Evolutionary conservation across 2,797 vertebrate species (phyloP), one percentile per base, ranked within the genome.

Genomic region (Miichthys miiuy): DNA sequence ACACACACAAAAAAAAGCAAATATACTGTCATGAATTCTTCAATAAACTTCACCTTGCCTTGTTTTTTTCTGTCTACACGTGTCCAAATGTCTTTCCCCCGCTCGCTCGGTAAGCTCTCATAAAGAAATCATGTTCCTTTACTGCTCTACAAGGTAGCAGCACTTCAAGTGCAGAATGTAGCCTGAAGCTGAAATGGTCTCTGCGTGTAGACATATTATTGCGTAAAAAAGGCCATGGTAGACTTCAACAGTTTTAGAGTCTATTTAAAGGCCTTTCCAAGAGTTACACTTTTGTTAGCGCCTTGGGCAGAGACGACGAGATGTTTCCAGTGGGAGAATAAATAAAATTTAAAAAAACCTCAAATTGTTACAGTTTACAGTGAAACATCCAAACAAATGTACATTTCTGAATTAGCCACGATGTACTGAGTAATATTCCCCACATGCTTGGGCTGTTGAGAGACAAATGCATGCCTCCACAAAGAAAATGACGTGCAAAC

Each of bases 1-100:
- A 34, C 34, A 34, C 34, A 86, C 72, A 54, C 62, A 66, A 30
- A 5, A 30, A 30, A 69, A 82, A 65, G 46, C 79, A 81, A 83
- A 83, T 61, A 72, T 80, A 79, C 84, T 91, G 86, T 91, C 77
- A 65, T 68, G 61, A 87, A 72, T 80, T 79, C 81, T 87, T 89
- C 81, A 95, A 93, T 93, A 94, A 95, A 94, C 75, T 71, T 88
- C 84, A 89, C 82, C 73, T 88, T 89, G 81, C 88, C 87, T 92
- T 92, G 71, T 90, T 92, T 84, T 90, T 92, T 84, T 87, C 30
- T 82, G 80, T 91, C 77, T 82, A 64, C 78, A 81, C 76, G 61
- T 68, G 68, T 87, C 67, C 27, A 1, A 75, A 61, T 77, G 56
- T 71, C 76, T 88, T 69, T 71, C 46, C 65, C 34, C 8, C 34